Conservation (phyloP, 2,888 invertebrate species). For the Spodoptera picta region DNA sequence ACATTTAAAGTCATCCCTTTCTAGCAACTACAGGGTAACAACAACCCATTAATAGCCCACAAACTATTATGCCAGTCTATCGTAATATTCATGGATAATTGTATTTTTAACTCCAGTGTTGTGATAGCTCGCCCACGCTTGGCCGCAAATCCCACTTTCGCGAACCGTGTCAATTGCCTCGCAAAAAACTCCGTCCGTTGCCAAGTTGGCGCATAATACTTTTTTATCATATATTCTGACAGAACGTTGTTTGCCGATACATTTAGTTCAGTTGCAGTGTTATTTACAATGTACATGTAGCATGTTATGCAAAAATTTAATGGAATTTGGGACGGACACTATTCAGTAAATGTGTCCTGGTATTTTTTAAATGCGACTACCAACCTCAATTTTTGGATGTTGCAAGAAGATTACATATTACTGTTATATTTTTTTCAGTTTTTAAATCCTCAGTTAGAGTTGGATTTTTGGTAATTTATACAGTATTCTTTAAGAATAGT, state of each 20-base stretch:
- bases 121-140: slow-evolving; percentile 72
- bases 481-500: too few species aligned
- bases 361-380: background rate
- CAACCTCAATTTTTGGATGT: too few species aligned
- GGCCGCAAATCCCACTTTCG: slow-evolving; percentile 77
- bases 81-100: slow-evolving; percentile 41
- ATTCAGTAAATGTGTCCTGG: slow-evolving; percentile 8
- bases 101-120: slow-evolving; percentile 66
- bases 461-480: too few species aligned
- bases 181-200: slow-evolving; percentile 74
- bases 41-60: slow-evolving; percentile 13
- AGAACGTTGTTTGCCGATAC: slow-evolving; percentile 20
- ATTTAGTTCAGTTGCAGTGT: slow-evolving; percentile 36
- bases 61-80: slow-evolving; percentile 35
- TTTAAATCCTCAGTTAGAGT: too few species aligned
- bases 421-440: too few species aligned
- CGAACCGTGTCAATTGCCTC: slow-evolving; percentile 83
- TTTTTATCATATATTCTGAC: slow-evolving; percentile 55
- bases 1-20: too few species aligned
- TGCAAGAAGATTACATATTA: too few species aligned
- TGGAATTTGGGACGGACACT: slow-evolving; percentile 17
- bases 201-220: slow-evolving; percentile 69
- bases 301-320: slow-evolving; percentile 32
- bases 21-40: slow-evolving; percentile 3
- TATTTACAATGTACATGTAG: slow-evolving; percentile 1